Evolutionary conservation across 1,140 invertebrate genomes (phyloP).

Genomic region (Euschistus heros): DNA sequence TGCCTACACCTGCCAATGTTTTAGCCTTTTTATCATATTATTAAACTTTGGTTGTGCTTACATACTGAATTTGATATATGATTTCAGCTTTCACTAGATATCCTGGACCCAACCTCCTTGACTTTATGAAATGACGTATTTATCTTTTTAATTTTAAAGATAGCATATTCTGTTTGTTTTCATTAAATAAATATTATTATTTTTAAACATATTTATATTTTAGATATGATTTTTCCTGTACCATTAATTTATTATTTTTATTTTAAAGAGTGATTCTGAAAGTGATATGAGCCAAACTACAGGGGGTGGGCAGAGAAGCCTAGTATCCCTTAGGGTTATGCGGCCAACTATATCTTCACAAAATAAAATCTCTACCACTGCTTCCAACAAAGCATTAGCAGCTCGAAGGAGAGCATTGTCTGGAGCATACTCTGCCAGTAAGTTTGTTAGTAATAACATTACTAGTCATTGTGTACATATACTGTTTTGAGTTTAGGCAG

Average conservation of each 20-base stretch:
- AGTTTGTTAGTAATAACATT: constrained; percentile 22
- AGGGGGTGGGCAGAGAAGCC: constrained; percentile 33
- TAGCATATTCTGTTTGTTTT: neutral
- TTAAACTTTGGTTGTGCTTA: too few relatives aligned
- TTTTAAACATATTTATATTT: neutral
- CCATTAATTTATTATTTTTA: neutral
- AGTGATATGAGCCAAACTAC: constrained; percentile 42
- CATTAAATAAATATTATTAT: neutral
- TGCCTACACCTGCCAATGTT: too few relatives aligned
- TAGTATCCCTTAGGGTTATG: constrained; percentile 42
- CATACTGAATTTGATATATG: too few relatives aligned
- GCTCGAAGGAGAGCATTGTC: constrained; percentile 47
- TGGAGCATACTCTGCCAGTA: constrained; percentile 55
- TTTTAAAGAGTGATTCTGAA: constrained; percentile 57
- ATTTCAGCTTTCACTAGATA: too few relatives aligned
- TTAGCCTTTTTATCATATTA: too few relatives aligned
- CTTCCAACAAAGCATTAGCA: constrained; percentile 35
- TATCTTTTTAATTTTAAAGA: neutral
- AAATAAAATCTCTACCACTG: constrained; percentile 50
- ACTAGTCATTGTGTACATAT: constrained; percentile 8
- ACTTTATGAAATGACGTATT: neutral
- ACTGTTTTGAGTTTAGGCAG: too few relatives aligned
- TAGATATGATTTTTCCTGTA: too few relatives aligned
- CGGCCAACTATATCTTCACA: constrained; percentile 66
- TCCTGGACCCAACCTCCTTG: too few relatives aligned